Evolutionary conservation across 2,888 invertebrate species (phyloP), one percentile per base, ranked within the genome.

Genomic region (Melitaea athalia): DNA sequence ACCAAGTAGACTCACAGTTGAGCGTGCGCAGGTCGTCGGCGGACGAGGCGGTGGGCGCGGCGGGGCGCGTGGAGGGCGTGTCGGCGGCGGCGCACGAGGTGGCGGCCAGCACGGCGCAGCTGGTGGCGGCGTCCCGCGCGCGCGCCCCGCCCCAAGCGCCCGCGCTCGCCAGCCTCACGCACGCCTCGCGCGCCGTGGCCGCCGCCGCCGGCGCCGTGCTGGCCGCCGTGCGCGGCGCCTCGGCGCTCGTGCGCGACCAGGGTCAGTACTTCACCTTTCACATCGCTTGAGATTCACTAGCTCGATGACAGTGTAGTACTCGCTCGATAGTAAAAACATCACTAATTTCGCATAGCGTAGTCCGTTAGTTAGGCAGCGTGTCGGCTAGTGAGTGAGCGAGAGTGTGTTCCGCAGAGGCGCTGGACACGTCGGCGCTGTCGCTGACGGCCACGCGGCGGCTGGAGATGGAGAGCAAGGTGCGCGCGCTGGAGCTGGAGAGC

Each of bases 391-490:
- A 3, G 43, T 43, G 45, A 45, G 45, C 8, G 10, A 11, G n/a
- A 24, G 57, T 53, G 5, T 33, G 33, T 31, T 33, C 33, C 33
- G 17, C 93, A 96, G 98, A 97, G 80, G 96, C 98, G 65, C 93
- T 98, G 77, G 99, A 99, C 89, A 96, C 99, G 79, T 95, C 96
- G 3, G 95, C 97, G 75, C 88, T 99, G 73, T 96, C 97, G 53
- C 94, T 99, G 73, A 99, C 99, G 85, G 98, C 98, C 85, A 97
- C 99, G 1, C 99, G 99, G 83, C 95, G 97, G 49, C 93, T 98
- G 78, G 99, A 99, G 93, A 99, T 99, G 98, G 99, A 99, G 88
- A 96, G 98, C 75, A 99, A 99, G 90, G 98, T 99, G 55, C 95
- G 97, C 80, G 97, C 99, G 69, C 93, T 99, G 75, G 98, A 99